Evolutionary conservation across 1,140 invertebrate genomes (phyloP).

Genomic region (Aradophagus sp.): DNA sequence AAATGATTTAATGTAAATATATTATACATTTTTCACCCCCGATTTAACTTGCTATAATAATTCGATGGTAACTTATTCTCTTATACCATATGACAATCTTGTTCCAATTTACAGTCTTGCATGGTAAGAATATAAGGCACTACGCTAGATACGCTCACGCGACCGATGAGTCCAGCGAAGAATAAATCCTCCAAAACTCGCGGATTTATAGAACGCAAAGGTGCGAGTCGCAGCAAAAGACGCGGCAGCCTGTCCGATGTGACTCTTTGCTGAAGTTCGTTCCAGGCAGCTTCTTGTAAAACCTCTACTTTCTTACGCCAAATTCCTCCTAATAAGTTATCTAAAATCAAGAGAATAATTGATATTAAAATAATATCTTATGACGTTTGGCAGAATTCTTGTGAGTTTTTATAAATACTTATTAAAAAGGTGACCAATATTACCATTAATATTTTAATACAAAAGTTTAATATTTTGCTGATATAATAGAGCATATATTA

Average conservation of each 20-base stretch:
- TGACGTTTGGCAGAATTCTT: too few species aligned
- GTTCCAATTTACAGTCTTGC: constrained; percentile 74
- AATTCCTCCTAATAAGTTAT: constrained; percentile 68
- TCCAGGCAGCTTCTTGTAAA: constrained; percentile 84
- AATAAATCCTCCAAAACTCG: constrained; percentile 93
- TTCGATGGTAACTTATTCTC: constrained; percentile 48
- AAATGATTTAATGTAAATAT: constrained; percentile 46
- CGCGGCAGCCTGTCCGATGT: constrained; percentile 79
- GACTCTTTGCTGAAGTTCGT: constrained; percentile 80
- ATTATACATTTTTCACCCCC: constrained; percentile 46
- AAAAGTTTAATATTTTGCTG: too few species aligned
- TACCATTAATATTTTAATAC: too few species aligned
- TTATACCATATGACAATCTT: constrained; percentile 70
- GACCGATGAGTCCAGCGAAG: constrained; percentile 93
- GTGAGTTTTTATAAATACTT: too few species aligned
- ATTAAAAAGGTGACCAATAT: too few species aligned
- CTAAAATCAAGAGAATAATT: too few species aligned
- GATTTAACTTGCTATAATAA: constrained; percentile 26
- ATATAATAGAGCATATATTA: too few species aligned
- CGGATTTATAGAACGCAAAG: constrained; percentile 85
- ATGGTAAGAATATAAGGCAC: constrained; percentile 94
- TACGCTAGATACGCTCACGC: constrained; percentile 92
- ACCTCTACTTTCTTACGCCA: constrained; percentile 78
- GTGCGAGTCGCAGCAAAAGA: constrained; percentile 84
- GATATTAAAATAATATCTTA: too few species aligned